Evolutionary conservation across 2,888 invertebrate genomes (phyloP), one percentile per base, ranked within the genome.

Genomic region (Mesochorus sp.): DNA sequence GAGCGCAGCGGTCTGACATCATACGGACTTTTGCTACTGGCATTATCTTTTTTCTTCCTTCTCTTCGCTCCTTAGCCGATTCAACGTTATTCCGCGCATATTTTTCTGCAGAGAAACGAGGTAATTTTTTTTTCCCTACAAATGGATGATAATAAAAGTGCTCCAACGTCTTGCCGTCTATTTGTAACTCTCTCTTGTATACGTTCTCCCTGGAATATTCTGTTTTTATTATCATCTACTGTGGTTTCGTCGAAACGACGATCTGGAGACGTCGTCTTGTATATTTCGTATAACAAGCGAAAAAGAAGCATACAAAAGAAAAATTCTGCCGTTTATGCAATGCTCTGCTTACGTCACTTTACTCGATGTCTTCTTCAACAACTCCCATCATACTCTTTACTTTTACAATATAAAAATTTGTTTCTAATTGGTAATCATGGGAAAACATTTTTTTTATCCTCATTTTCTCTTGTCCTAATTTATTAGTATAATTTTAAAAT

Each of bases 351-450:
- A 57, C 53, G 64, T 75, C 51, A 64, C 39, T 26, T 55, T 47
- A 5, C 51, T 49, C 71, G 31, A 61, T 44, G 17, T 24, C 49
- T 6, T 66, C 8, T 62, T 31, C 53, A 44, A 17, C 24, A 19
- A 47, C 10, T 21, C 12, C 47, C 17, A 3, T 5, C 4, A 12
- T n/a, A n/a, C 6, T 14, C 47, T 47, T n/a, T 2, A 1, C 8
- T 17, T 14, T 28, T 59, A 28, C 49, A 19, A n/a, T n/a, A n/a
- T n/a, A n/a, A 37, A 12, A 14, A 14, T 37, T 51, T 12, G 44
- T 31, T 49, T 59, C 59, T 28, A 55, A 53, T 80, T 76, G 37
- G 47, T 71, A 76, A 51, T 79, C 71, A 71, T 59, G 62, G 57
- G 44, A 62, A 66, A 68, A 70, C 74, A 66, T 78, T 75, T 67